Percentiles rank a stretch among this genome's conserved stretches.
Evolutionary conservation across 2,797 vertebrate species (phyloP).

Genomic region (Esox lucius): DNA sequence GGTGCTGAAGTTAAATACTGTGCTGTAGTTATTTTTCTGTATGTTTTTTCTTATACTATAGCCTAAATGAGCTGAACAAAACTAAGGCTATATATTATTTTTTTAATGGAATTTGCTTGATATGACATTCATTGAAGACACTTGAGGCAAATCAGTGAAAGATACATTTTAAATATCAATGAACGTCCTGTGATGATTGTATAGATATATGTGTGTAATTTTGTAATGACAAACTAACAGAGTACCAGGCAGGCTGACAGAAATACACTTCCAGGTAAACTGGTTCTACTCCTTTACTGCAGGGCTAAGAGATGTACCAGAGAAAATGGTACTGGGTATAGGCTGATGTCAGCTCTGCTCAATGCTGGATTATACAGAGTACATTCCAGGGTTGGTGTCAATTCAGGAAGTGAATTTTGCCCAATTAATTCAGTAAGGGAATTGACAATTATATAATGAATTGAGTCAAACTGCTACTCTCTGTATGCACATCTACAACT

Average conservation of each 20-base stretch:
- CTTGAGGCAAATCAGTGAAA: neutral
- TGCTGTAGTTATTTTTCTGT: neutral
- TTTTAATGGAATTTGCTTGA: neutral
- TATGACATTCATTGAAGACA: neutral
- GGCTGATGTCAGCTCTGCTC: neutral
- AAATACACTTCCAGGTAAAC: too few relatives aligned
- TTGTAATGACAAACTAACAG: neutral
- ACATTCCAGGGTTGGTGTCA: neutral
- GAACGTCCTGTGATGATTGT: constrained; percentile 4
- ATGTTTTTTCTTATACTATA: neutral
- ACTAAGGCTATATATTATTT: neutral
- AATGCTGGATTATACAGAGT: neutral
- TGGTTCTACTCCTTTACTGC: neutral
- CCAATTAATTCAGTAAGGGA: neutral
- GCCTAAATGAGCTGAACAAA: neutral
- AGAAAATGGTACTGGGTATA: neutral
- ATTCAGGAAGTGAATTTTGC: neutral
- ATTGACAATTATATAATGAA: neutral
- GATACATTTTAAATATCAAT: neutral
- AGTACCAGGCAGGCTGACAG: neutral
- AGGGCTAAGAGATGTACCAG: neutral
- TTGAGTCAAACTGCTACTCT: neutral
- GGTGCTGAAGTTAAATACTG: constrained; percentile 15
- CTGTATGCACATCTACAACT: neutral
- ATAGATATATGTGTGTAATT: neutral